These are phyloP conservation scores for Tachina lurida DNA, from an alignment of 2,888 invertebrate genomes.

Conservation along the genomic window DNA sequence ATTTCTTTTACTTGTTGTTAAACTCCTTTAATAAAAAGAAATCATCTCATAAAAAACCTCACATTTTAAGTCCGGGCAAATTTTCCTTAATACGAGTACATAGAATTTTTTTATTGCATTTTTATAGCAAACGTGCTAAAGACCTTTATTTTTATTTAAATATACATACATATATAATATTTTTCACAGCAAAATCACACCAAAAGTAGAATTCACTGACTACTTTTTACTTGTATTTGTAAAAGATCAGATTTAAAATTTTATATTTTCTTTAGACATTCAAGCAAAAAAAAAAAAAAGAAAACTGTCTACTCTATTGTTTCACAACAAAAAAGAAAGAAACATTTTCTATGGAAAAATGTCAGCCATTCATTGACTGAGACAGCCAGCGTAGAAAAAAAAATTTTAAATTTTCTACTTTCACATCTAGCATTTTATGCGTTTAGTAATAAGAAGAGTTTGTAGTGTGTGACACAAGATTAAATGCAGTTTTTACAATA, in stretches of 20 bases:
- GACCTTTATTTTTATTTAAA: slow-evolving; percentile 17
- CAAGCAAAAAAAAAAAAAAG: neutral
- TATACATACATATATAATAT: too few species aligned
- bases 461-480: slow-evolving; percentile 52
- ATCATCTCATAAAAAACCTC: slow-evolving; percentile 42
- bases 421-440: slow-evolving; percentile 12
- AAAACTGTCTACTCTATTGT: neutral
- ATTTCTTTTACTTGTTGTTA: neutral
- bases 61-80: slow-evolving; percentile 29
- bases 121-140: slow-evolving; percentile 13
- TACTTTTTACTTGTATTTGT: slow-evolving; percentile 3
- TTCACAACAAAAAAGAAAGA: neutral
- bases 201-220: slow-evolving; percentile 2
- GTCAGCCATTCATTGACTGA: slow-evolving; percentile 46
- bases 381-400: slow-evolving; percentile 20
- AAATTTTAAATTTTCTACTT: slow-evolving; percentile 16
- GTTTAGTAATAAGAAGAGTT: slow-evolving; percentile 15
- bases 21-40: slow-evolving; percentile 11
- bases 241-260: slow-evolving; percentile 16
- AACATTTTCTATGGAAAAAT: slow-evolving; percentile 27
- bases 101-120: neutral
- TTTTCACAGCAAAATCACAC: neutral
- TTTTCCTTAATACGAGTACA: slow-evolving; percentile 12
- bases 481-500: slow-evolving; percentile 32
- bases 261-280: neutral